A percentile compares a stretch with the other conserved stretches of the same genome.
phyloP scores from a whole-genome alignment of 2,113 vertebrate species.

The Salvator merianae region DNA sequence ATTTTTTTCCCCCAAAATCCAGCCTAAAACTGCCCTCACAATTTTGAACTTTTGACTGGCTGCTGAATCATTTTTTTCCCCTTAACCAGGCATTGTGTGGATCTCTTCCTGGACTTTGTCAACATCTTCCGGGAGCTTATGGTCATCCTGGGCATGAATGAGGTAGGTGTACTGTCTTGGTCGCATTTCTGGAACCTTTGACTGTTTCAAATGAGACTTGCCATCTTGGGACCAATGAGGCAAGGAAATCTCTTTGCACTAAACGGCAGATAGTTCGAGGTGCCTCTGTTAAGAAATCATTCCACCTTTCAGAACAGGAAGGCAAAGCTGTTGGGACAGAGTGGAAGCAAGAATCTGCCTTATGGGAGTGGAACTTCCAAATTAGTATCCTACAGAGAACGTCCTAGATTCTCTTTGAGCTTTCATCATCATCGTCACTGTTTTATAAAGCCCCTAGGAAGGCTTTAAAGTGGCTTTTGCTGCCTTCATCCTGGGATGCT shows the following conservation, averaged over 20 bases:
- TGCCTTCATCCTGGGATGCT: not conserved
- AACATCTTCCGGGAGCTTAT: slow-evolving; percentile 96
- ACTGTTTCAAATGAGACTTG: not conserved
- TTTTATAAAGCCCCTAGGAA: too few relatives aligned
- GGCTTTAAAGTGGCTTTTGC: too few relatives aligned
- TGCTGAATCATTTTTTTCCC: too few relatives aligned
- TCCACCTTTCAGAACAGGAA: rapidly evolving
- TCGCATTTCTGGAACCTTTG: not conserved
- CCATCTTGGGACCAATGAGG: not conserved
- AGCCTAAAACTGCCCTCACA: not conserved
- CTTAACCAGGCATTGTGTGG: slow-evolving; percentile 86
- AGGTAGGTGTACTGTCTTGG: slow-evolving; percentile 72
- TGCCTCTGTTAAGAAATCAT: not conserved
- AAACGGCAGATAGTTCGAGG: not conserved
- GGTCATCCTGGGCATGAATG: slow-evolving; percentile 91
- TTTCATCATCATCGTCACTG: not conserved
- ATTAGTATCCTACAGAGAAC: not conserved
- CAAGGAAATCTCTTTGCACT: not conserved
- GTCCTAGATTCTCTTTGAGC: not conserved
- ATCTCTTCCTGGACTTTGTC: slow-evolving; percentile 94
- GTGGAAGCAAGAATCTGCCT: not conserved
- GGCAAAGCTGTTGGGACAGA: not conserved
- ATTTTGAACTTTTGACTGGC: not conserved
- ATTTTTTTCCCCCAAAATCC: not conserved
- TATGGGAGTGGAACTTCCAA: not conserved